Evolutionary conservation across 2,797 vertebrate genomes (phyloP), one percentile per base, ranked within the genome.

Genomic region (Eurystomus glaucurus): DNA sequence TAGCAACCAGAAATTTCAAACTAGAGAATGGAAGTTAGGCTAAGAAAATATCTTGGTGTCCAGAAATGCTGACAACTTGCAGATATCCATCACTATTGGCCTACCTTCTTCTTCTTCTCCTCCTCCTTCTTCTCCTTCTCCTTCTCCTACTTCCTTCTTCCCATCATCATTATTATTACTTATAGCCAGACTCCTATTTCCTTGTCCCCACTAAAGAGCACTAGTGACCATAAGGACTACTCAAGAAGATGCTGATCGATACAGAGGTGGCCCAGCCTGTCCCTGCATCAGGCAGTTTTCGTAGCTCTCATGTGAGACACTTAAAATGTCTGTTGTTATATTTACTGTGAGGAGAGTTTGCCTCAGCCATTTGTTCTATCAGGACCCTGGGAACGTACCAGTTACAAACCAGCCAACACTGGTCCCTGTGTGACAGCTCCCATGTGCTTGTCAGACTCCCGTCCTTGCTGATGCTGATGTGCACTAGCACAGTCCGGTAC

Each of bases 11-110:
- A 43, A 84, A 74, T 77, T 79, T 82, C 74, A 79, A 87, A 70
- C 43, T 82, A 37, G 58, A 79, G 82, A 28, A 8, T 21, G 52
- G 55, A 66, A 74, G 9, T 84, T 48, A 66, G 23, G 52, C 31
- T 65, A 68, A 71, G 37, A 78, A 78, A 68, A 33, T 21, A 11
- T 66, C n/a, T 15, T 5, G 0, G 5, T 71, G 10, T 25, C 35
- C 80, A 86, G 29, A 94, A 86, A 74, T 33, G 20, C n/a, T 79
- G 45, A 84, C 64, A 88, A 71, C 22, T 35, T 92, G 14, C 18
- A 90, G 31, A 48, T 37, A 43, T 14, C 25, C 28, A n/a, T 65
- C 31, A 35, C n/a, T 37, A 19, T 11, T 48, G 25, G 2, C 37
- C 41, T 26, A 21, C 6, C 3, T 70, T 60, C 16, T 60, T 37